A percentile compares a stretch with the other conserved stretches of the same genome.
phyloP scores from a whole-genome alignment of 1,140 invertebrate genomes.

The Drosophila tristis region DNA sequence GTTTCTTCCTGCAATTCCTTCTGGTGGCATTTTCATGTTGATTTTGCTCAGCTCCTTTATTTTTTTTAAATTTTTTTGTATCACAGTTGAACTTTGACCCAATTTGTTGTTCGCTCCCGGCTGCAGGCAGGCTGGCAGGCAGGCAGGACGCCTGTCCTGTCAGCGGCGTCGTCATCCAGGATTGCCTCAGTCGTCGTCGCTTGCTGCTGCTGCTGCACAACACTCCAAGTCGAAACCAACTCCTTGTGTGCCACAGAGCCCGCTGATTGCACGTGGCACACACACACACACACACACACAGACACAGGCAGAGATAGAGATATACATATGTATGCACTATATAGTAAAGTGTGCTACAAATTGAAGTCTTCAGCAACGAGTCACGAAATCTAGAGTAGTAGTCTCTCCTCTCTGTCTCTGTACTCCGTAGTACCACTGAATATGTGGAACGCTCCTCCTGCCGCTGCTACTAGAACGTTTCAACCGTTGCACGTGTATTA shows the following conservation, averaged over 20 bases:
- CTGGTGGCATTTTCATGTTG: conserved; percentile 19
- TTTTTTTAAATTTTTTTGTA: conserved; percentile 66
- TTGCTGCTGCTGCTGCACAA: conserved; percentile 19
- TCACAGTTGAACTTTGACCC: conserved; percentile 82
- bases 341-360: conserved; percentile 58
- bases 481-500: conserved; percentile 8
- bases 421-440: conserved; percentile 29
- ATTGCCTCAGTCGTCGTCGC: conserved; percentile 52
- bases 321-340: conserved; percentile 3
- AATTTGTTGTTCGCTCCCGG: conserved; percentile 54
- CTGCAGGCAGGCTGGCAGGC: background rate
- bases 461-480: conserved; percentile 29
- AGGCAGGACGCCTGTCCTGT: conserved; percentile 25
- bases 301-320: conserved; percentile 6
- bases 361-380: conserved; percentile 77
- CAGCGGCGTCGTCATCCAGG: conserved; percentile 52
- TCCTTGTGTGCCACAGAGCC: conserved; percentile 42
- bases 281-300: conserved; percentile 40
- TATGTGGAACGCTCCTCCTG: conserved; percentile 57
- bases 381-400: conserved; percentile 82
- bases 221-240: conserved; percentile 59
- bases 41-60: conserved; percentile 36
- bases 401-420: conserved; percentile 45
- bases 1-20: conserved; percentile 28
- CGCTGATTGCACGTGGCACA: conserved; percentile 73